phyloP scores from a whole-genome alignment of 53 echinoderm and acorn worm species.

The Arbacia lixula region DNA sequence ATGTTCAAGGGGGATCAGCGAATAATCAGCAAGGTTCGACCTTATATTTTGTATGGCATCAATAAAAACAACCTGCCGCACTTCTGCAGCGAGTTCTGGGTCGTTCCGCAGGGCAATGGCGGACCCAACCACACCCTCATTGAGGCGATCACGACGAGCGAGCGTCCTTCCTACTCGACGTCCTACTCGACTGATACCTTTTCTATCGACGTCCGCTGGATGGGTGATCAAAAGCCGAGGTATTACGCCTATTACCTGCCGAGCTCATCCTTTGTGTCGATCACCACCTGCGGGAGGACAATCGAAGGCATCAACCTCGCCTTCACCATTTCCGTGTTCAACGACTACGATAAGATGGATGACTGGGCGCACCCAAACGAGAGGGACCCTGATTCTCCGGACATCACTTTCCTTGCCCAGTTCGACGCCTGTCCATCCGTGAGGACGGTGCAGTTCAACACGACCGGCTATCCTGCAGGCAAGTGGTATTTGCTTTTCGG shows the following conservation, averaged over 20 bases:
- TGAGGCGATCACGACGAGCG: not conserved
- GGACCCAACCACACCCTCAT: not conserved
- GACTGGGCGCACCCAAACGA: conserved; percentile 1
- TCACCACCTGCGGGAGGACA: conserved; percentile 7
- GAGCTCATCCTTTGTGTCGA: not conserved
- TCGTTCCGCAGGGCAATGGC: not conserved
- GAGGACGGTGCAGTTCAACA: conserved; percentile 1
- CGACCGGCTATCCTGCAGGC: not conserved
- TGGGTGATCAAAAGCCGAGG: not conserved
- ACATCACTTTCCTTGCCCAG: not conserved
- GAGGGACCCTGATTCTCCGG: not conserved
- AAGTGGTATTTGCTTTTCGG: conserved; percentile 17
- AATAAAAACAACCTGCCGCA: not conserved
- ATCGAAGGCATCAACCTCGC: not conserved
- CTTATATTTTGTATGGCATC: not conserved
- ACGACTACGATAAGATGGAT: not conserved
- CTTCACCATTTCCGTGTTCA: conserved; percentile 1
- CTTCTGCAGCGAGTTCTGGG: conserved; percentile 4
- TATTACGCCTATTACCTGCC: conserved; percentile 5
- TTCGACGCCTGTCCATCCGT: not conserved
- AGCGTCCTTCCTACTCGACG: not conserved
- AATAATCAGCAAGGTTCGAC: not conserved
- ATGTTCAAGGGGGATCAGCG: conserved; percentile 16
- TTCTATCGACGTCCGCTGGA: not conserved
- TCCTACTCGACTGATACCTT: not conserved